Evolutionary conservation across 1,140 invertebrate genomes (phyloP).

Genomic region (Sarcophaga bullata): DNA sequence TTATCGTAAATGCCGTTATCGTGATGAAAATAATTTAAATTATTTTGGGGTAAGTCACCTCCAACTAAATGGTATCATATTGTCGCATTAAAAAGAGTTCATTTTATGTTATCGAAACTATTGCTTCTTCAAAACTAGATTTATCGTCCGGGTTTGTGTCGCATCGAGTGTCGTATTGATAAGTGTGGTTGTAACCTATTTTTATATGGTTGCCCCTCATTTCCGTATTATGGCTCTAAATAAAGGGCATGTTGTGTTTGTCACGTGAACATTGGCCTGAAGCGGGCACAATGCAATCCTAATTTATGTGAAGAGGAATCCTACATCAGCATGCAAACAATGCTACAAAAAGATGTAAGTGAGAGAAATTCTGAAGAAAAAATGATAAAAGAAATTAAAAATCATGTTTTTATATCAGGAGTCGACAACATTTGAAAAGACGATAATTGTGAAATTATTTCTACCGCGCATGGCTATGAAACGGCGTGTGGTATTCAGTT

Average conservation of each 20-base stretch:
- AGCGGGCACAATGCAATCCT: slow-evolving; percentile 45
- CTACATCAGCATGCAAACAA: slow-evolving; percentile 47
- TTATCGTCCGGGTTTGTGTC: slow-evolving; percentile 56
- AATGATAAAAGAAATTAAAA: slow-evolving; percentile 47
- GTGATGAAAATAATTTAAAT: slow-evolving; percentile 52
- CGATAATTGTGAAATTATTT: slow-evolving; percentile 52
- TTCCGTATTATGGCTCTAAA: slow-evolving; percentile 51
- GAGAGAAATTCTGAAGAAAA: no score
- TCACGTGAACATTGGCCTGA: slow-evolving; percentile 51
- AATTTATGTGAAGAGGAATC: slow-evolving; percentile 52
- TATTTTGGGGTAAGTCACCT: slow-evolving; percentile 50
- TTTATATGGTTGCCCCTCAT: slow-evolving; percentile 50
- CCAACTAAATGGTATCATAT: not conserved
- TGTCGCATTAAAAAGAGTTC: not conserved
- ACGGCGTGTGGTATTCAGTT: slow-evolving; percentile 59
- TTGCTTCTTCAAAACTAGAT: slow-evolving; percentile 46
- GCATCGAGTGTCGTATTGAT: slow-evolving; percentile 58
- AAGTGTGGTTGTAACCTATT: slow-evolving; percentile 59
- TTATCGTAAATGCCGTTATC: slow-evolving; percentile 61
- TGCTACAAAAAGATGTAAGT: slow-evolving; percentile 36
- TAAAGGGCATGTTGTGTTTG: slow-evolving; percentile 55
- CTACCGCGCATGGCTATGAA: slow-evolving; percentile 59
- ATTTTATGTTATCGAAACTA: not conserved
- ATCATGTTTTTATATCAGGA: slow-evolving; percentile 47
- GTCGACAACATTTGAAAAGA: slow-evolving; percentile 53